phyloP scores from a whole-genome alignment of 2,888 invertebrate genomes.

The Proisotoma minuta region DNA sequence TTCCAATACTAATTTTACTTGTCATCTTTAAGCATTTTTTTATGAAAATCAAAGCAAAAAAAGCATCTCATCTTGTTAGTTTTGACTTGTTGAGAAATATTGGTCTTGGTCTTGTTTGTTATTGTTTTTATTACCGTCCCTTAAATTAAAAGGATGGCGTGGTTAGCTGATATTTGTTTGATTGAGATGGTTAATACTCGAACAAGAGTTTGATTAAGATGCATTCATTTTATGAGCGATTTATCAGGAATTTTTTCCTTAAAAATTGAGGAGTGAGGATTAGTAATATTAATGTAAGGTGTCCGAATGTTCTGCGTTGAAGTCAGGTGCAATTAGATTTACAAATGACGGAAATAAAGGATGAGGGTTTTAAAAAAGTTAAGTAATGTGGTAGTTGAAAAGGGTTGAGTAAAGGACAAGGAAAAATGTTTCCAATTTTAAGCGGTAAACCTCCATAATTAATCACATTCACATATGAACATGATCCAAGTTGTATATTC shows the following conservation, averaged over 20 bases:
- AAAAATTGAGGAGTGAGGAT: neutral
- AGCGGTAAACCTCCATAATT: neutral
- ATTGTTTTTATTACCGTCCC: neutral
- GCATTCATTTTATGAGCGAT: neutral
- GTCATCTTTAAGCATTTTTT: neutral
- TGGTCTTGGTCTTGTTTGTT: neutral
- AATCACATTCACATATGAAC: neutral
- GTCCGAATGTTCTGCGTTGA: neutral
- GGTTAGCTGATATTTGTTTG: too few species aligned
- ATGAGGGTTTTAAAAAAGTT: neutral
- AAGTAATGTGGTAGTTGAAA: neutral
- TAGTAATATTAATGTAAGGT: neutral
- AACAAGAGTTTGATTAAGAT: conserved; percentile 5
- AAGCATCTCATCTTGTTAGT: neutral
- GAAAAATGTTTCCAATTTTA: conserved; percentile 2
- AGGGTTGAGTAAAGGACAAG: neutral
- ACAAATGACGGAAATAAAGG: conserved; percentile 3
- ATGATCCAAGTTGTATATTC: neutral
- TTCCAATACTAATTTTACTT: neutral
- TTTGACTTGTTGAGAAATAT: neutral
- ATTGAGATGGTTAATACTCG: neutral
- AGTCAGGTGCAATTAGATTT: conserved; percentile 8
- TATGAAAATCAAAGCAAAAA: neutral
- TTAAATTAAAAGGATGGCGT: too few species aligned
- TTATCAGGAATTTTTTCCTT: neutral